Base-by-base conservation (phyloP, 2,888 invertebrate genomes). In the Eucriotettix oculatus region DNA sequence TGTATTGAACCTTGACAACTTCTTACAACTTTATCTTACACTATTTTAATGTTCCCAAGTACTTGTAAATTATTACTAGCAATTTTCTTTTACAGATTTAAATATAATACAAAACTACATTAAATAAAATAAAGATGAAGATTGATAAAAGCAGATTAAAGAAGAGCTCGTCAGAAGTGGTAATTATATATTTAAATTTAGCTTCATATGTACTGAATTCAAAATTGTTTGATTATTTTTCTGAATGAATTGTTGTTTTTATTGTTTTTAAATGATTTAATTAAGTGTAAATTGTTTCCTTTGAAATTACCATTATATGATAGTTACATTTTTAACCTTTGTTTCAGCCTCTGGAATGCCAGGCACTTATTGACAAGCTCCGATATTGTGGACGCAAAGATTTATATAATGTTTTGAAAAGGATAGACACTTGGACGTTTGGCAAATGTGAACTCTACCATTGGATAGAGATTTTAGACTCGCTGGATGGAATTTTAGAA, bases 381-480 rank as follows among this genome's bases (percentile, higher is more conserved):
- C 82, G 84, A 67, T 78, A 78, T 64, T 84, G 83, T 68, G 81
- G 82, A 56, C 79, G 80, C 54, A 75, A 80, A 60, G 83, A 84
- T 69, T 75, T 90, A 62, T 73, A 85, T 3, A 77, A 79, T 56
- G 85, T 86, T 71, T 74, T 90, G 60, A 81, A 82, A 63, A 81
- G 81, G 65, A 83, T 90, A 64, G 86, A 85, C 67, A 83, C 85
- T 53, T 90, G 90, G 89, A 86, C 86, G 42, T 90, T 85, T 73
- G 90, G 89, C 58, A 90, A 90, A 78, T 90, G 89, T 72, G 90
- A 91, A 73, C 74, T 91, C 16, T 86, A 86, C 69, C 88, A 90
- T 72, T 91, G 90, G 90, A 86, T 88, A 64, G 87, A 88, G 73
- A 84, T 90, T 17, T 74, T 90, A 60, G 89, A 90, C 73, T 79